Conservation (phyloP, 2,888 invertebrate species). For the Cremastobaeus sp. region DNA sequence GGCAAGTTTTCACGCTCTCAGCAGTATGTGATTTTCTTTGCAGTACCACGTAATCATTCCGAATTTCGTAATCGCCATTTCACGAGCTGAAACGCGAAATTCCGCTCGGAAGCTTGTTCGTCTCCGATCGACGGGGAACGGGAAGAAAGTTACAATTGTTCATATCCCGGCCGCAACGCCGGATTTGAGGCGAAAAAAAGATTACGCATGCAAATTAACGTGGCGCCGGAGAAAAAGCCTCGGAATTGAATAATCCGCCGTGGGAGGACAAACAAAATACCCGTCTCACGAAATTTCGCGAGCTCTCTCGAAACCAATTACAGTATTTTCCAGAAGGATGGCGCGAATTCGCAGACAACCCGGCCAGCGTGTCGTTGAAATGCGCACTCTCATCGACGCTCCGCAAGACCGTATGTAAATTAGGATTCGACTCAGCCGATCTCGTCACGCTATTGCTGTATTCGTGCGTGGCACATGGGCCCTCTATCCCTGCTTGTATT, state of each 20-base stretch:
- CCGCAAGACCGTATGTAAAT: conserved; percentile 75
- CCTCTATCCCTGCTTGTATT: conserved; percentile 71
- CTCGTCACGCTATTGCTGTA: conserved; percentile 63
- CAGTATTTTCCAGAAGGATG: conserved; percentile 76
- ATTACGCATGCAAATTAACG: conserved; percentile 28
- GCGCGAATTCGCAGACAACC: conserved; percentile 67
- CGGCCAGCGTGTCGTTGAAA: conserved; percentile 57
- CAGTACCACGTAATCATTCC: conserved; percentile 45
- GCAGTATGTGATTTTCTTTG: conserved; percentile 63
- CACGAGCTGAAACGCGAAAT: neutral
- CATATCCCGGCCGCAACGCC: conserved; percentile 65
- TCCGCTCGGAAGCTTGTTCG: neutral
- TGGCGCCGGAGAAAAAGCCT: conserved; percentile 7
- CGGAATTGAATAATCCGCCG: conserved; percentile 62
- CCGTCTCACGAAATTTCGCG: conserved; percentile 66
- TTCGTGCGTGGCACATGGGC: conserved; percentile 69
- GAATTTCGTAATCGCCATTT: conserved; percentile 39
- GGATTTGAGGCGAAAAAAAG: no score
- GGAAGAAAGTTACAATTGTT: conserved; percentile 29
- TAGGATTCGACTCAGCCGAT: conserved; percentile 66
- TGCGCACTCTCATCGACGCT: conserved; percentile 65
- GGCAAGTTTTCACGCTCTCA: conserved; percentile 73
- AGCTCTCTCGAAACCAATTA: conserved; percentile 73
- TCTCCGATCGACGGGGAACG: neutral
- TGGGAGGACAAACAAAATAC: conserved; percentile 64